These are phyloP conservation scores for Salvelinus alpinus DNA, from an alignment of 2,113 vertebrate species.

Conservation along the genomic window DNA sequence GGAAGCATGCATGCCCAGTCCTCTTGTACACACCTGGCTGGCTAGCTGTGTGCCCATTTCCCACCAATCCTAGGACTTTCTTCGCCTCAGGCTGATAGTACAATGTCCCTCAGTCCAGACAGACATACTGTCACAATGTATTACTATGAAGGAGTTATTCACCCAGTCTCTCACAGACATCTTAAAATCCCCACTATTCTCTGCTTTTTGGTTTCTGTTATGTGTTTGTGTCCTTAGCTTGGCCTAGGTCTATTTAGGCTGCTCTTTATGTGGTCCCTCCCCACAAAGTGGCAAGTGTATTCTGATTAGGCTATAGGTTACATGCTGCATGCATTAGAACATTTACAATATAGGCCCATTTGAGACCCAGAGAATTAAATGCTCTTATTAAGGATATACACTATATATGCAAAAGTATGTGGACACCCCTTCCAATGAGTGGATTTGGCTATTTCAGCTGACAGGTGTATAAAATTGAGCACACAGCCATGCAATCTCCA, in stretches of 20 bases:
- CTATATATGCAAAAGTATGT: too few relatives aligned
- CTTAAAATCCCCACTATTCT: slow-evolving; percentile 2
- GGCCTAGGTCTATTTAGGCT: neutral
- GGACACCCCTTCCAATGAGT: too few relatives aligned
- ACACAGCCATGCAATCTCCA: too few relatives aligned
- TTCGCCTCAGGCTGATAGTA: neutral
- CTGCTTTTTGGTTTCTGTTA: neutral
- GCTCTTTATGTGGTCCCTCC: too few relatives aligned
- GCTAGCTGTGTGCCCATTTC: neutral
- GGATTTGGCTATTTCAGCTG: too few relatives aligned
- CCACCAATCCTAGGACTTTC: neutral
- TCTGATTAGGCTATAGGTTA: too few relatives aligned
- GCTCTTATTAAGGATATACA: too few relatives aligned
- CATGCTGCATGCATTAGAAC: too few relatives aligned
- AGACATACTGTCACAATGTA: slow-evolving; percentile 37
- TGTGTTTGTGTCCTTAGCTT: neutral
- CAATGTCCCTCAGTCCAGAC: neutral
- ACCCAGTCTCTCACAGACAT: neutral
- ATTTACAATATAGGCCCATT: too few relatives aligned
- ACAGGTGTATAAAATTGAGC: too few relatives aligned
- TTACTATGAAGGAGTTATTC: slow-evolving; percentile 19
- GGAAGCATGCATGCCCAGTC: neutral
- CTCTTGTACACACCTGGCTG: neutral
- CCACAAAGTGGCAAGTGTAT: too few relatives aligned
- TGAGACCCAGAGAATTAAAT: neutral